A percentile compares a stretch with the other conserved stretches of the same genome.
Evolutionary conservation across 2,888 invertebrate genomes (phyloP).

Genomic region (Drosophila fulvimacula): DNA sequence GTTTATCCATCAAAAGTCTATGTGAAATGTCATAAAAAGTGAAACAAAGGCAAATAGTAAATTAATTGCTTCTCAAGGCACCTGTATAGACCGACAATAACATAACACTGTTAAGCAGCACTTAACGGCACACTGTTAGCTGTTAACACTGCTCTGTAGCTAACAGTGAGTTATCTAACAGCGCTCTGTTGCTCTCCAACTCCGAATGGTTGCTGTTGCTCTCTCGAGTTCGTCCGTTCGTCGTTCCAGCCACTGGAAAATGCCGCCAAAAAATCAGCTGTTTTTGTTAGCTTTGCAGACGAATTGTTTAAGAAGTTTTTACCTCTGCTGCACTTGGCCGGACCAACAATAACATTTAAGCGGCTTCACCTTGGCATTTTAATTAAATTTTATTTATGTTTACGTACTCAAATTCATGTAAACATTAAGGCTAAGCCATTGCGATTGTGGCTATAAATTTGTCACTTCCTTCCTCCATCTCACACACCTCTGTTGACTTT

Average conservation of each 20-base stretch:
- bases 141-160: neutral
- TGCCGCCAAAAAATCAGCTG: slow-evolving; percentile 66
- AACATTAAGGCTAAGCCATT: slow-evolving; percentile 18
- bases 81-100: neutral
- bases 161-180: slow-evolving; percentile 22
- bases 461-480: neutral
- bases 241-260: slow-evolving; percentile 52
- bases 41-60: slow-evolving; percentile 10
- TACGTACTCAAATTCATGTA: slow-evolving; percentile 27
- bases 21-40: slow-evolving; percentile 4
- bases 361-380: slow-evolving; percentile 32
- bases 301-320: slow-evolving; percentile 18
- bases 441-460: slow-evolving; percentile 30
- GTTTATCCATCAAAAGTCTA: neutral
- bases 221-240: neutral
- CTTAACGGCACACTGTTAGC: neutral
- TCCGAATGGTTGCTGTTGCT: slow-evolving; percentile 25
- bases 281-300: slow-evolving; percentile 14
- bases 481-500: slow-evolving; percentile 10
- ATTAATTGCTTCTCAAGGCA: slow-evolving; percentile 9
- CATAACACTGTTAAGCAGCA: neutral
- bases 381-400: slow-evolving; percentile 56
- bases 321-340: slow-evolving; percentile 12
- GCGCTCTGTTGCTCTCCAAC: slow-evolving; percentile 5
- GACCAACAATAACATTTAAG: slow-evolving; percentile 35